A percentile compares a stretch with the other conserved stretches of the same genome.
Evolutionary conservation across 2,888 invertebrate genomes (phyloP).

Genomic region (Iphiclides podalirius): DNA sequence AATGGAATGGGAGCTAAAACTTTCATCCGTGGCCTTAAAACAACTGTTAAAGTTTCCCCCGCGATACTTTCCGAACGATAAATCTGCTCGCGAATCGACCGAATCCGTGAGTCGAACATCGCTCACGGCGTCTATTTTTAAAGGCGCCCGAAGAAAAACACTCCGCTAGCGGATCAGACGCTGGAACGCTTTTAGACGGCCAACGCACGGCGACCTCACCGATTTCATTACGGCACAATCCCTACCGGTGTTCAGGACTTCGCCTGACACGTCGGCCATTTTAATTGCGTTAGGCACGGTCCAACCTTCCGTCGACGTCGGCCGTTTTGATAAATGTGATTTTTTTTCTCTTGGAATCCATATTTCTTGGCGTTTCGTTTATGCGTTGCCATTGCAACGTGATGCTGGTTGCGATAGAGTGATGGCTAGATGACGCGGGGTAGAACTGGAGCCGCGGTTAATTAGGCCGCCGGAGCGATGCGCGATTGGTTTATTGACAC

Average conservation of each 20-base stretch:
- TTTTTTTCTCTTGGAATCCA: no score
- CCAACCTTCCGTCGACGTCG: slow-evolving; percentile 1
- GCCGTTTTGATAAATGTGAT: slow-evolving; percentile 2
- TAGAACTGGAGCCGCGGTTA: slow-evolving; percentile 36
- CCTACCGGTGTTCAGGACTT: slow-evolving; percentile 38
- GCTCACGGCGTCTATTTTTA: slow-evolving; percentile 63
- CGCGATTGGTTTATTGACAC: slow-evolving; percentile 69
- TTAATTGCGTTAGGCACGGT: slow-evolving; percentile 12
- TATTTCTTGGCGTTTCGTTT: slow-evolving; percentile 21
- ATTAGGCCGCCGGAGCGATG: slow-evolving; percentile 41
- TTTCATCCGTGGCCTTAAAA: slow-evolving; percentile 70
- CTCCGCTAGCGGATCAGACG: slow-evolving; percentile 58
- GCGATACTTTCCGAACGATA: slow-evolving; percentile 61
- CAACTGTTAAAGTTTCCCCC: slow-evolving; percentile 58
- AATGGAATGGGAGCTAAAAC: slow-evolving; percentile 65
- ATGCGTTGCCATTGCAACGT: neutral
- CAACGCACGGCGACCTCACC: slow-evolving; percentile 35
- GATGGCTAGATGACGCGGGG: neutral
- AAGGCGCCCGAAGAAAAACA: slow-evolving; percentile 58
- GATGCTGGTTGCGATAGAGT: neutral
- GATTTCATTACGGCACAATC: slow-evolving; percentile 52
- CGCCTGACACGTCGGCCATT: slow-evolving; percentile 15
- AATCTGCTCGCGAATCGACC: slow-evolving; percentile 71
- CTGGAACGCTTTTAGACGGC: slow-evolving; percentile 42
- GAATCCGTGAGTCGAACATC: slow-evolving; percentile 59